Evolutionary conservation across 2,888 invertebrate genomes (phyloP), one percentile per base, ranked within the genome.

Genomic region (Drosophila atripex): DNA sequence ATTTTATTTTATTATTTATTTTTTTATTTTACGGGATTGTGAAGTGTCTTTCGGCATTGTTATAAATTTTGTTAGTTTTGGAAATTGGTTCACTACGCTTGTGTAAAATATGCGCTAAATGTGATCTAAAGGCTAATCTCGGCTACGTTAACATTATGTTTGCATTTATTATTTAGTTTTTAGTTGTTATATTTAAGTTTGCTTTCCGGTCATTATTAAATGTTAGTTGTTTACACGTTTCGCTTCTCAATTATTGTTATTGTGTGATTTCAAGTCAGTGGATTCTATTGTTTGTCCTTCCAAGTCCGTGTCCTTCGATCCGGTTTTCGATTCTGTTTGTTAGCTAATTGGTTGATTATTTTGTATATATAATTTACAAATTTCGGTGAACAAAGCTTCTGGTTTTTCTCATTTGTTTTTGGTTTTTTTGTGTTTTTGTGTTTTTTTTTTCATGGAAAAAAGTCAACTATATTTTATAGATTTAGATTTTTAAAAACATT

Each of bases 391-490:
- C 68, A 41, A 66, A 64, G 63, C 63, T 50, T 61, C 59, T 23
- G 12, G 25, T 38, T 41, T 14, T 39, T 39, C 16, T 14, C 39
- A 35, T 38, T 30, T 53, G 52, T 47, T 3, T 41, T 43, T 43
- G n/a, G n/a, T n/a, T n/a, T n/a, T n/a, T n/a, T n/a, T n/a, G n/a
- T n/a, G n/a, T n/a, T n/a, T n/a, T n/a, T n/a, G n/a, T 18, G 1
- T 1, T 46, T 56, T 46, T 55, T 80, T 80, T 80, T 87, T 87
- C 88, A 86, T 75, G 86, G 88, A 82, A 82, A 80, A 78, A 85
- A 82, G 76, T 87, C 77, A 86, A 79, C 77, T 88, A 77, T 85
- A 71, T 69, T 41, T 45, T 35, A n/a, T 71, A 32, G 46, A 45
- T 64, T 35, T 68, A 55, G 39, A n/a, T n/a, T 35, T 63, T 73